These are phyloP conservation scores for Raja brachyura DNA, from an alignment of 2,113 vertebrate genomes.

Conservation along the genomic window DNA sequence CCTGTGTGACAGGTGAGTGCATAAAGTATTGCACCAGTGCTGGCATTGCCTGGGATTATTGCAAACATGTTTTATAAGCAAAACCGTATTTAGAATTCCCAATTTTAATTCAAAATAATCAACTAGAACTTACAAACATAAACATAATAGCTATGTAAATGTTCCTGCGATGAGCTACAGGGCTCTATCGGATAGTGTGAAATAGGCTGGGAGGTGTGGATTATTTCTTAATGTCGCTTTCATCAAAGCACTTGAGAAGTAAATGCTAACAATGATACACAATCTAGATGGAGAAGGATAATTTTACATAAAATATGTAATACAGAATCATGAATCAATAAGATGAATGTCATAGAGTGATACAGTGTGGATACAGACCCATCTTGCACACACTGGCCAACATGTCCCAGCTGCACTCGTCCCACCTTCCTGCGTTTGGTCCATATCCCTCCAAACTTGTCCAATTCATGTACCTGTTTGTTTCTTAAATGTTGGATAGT, in stretches of 20 bases:
- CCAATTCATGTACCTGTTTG: too few species aligned
- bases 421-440: too few species aligned
- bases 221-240: too few species aligned
- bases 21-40: background rate
- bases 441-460: too few species aligned
- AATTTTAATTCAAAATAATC: background rate
- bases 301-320: background rate
- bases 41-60: background rate
- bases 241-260: background rate
- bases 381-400: too few species aligned
- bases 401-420: too few species aligned
- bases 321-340: background rate
- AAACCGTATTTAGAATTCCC: background rate
- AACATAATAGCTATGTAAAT: background rate
- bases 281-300: background rate
- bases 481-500: too few species aligned
- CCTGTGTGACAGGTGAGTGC: background rate
- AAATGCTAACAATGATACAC: background rate
- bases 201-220: too few species aligned
- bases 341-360: too few species aligned
- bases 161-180: background rate
- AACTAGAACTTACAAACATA: background rate
- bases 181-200: background rate
- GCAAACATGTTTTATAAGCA: background rate
- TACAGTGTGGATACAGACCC: too few species aligned